These are phyloP conservation scores for Acronicta psi DNA, from an alignment of 2,888 invertebrate genomes.

Conservation along the genomic window DNA sequence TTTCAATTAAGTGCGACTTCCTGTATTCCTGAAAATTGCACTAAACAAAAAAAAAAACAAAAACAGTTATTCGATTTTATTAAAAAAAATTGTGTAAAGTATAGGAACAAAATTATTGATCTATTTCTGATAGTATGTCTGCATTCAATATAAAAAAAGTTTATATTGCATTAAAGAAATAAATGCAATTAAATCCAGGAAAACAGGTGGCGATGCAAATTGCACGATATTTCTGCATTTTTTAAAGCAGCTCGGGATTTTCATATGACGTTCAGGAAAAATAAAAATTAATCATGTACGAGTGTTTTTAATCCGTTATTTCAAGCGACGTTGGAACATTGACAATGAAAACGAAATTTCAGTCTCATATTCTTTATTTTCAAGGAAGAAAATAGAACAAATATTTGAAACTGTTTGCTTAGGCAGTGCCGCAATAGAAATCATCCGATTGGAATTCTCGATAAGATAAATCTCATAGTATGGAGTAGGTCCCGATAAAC, in stretches of 20 bases:
- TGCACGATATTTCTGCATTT: constrained; percentile 21
- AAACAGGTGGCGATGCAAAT: constrained; percentile 33
- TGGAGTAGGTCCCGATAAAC: constrained; percentile 50
- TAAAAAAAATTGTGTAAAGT: no score
- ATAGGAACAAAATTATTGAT: no score
- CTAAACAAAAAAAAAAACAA: no score
- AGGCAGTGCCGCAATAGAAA: constrained; percentile 39
- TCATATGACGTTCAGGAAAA: constrained; percentile 19
- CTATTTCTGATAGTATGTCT: no score
- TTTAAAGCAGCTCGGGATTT: constrained; percentile 16
- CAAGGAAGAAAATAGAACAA: constrained; percentile 23
- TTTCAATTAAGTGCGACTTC: not conserved
- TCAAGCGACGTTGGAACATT: constrained; percentile 11
- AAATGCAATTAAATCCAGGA: constrained; percentile 30
- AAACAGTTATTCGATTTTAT: no score
- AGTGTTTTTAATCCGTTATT: constrained; percentile 22
- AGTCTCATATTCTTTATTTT: constrained; percentile 30
- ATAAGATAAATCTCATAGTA: constrained; percentile 55
- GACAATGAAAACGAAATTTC: constrained; percentile 15
- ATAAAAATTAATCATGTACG: constrained; percentile 18
- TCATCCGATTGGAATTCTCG: constrained; percentile 52
- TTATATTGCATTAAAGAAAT: constrained; percentile 9
- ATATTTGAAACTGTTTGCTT: constrained; percentile 38
- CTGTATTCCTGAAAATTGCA: no score
- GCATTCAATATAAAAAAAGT: no score